Conservation (phyloP, 2,113 vertebrate species). For the Apteryx owenii region DNA sequence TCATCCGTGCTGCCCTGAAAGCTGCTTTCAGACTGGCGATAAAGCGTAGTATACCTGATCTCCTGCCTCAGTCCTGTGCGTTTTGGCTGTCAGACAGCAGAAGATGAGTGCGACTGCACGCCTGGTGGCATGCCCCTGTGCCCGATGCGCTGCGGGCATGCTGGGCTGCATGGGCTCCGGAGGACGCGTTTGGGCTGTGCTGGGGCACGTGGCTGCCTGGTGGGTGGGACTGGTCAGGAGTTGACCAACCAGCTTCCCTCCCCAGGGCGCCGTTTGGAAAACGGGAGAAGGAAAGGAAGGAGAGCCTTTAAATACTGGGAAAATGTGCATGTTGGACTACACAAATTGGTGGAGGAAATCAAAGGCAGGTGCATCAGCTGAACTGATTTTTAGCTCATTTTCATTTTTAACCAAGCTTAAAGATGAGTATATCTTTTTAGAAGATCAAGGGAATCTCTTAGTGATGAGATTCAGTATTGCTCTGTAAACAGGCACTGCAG, state of each 20-base stretch:
- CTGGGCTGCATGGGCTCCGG: too few relatives aligned
- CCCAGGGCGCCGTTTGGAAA: background rate
- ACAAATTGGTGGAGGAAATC: background rate
- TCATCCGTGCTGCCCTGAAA: background rate
- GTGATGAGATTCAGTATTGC: background rate
- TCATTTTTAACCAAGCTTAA: background rate
- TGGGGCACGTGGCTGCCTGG: fast-evolving
- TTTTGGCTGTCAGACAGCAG: background rate
- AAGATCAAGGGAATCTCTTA: background rate
- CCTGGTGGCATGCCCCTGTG: background rate
- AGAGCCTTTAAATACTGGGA: background rate
- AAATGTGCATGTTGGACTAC: background rate
- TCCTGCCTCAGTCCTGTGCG: background rate
- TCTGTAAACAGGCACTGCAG: background rate
- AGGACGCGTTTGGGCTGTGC: background rate
- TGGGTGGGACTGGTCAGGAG: background rate
- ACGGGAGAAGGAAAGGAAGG: background rate
- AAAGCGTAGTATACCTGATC: fast-evolving
- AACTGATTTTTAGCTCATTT: background rate
- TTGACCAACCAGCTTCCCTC: background rate
- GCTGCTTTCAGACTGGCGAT: background rate
- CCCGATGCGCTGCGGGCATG: too few relatives aligned
- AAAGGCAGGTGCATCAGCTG: background rate
- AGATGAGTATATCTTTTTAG: background rate
- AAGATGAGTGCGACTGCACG: background rate